Evolutionary conservation across 2,888 invertebrate species (phyloP), one percentile per base, ranked within the genome.

Genomic region (Limenitis arthemis): DNA sequence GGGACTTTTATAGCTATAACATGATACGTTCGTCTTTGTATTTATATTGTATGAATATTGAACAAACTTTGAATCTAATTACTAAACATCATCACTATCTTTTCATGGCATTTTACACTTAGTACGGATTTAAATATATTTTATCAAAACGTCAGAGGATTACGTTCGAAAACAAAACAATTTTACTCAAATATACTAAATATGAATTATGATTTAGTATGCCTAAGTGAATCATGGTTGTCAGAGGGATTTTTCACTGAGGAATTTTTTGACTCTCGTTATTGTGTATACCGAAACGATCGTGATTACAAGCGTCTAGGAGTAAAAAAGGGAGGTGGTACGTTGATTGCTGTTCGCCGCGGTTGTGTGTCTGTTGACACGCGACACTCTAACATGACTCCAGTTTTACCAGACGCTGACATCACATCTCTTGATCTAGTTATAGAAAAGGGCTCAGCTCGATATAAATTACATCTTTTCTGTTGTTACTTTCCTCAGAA

Each of bases 401-500:
- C 11, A 31, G 9, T 8, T 8, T 31, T 41, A n/a, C 41, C 41
- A 4, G 41, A 9, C 5, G 41, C 41, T 8, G 41, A 41, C 31
- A 9, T 41, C 4, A 6, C 30, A 30, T n/a, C n/a, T 30, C 30
- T 41, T 41, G 9, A 9, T 31, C 8, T 42, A 8, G 30, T 5
- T 8, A 5, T 42, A n/a, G 42, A 8, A 9, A 9, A 28, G 6
- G 6, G 9, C 32, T 42, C 20, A 28, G n/a, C 8, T 8, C n/a
- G 32, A n/a, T n/a, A 28, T 11, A 40, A 40, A 20, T 7, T 40
- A 40, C 20, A 29, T 5, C 40, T 40, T 6, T 42, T 31, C 31
- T 42, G 42, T 31, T 42, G 42, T 42, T 42, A 31, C 30, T 42
- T 42, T 8, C 42, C 42, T 11, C 42, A 42, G 9, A 42, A 42